phyloP scores from a whole-genome alignment of 2,888 invertebrate genomes.

The Drosophila siamana region DNA sequence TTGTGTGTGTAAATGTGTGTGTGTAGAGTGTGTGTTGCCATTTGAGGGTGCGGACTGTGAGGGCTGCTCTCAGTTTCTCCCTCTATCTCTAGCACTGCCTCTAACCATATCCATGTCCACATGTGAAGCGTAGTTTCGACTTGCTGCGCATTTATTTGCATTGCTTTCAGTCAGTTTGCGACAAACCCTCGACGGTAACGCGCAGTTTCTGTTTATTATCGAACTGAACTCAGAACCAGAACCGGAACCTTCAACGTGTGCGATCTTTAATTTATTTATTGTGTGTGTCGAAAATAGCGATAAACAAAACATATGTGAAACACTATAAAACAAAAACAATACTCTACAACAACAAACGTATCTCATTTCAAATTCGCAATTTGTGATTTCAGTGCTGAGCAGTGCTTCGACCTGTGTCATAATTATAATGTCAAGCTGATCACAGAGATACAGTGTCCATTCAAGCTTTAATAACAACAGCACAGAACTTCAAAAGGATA shows the following conservation, averaged over 20 bases:
- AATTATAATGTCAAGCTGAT: constrained; percentile 7
- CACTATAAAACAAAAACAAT: constrained; percentile 6
- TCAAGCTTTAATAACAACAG: not conserved
- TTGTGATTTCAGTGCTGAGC: constrained; percentile 48
- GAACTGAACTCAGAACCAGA: not conserved
- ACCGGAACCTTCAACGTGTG: constrained; percentile 11
- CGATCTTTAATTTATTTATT: constrained; percentile 8
- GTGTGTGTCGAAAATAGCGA: constrained; percentile 22
- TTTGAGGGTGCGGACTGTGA: constrained; percentile 51
- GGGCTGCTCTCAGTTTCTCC: constrained; percentile 27
- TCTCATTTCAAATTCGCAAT: constrained; percentile 32
- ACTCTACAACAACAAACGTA: constrained; percentile 16
- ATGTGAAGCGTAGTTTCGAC: constrained; percentile 46
- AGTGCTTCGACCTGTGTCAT: constrained; percentile 26
- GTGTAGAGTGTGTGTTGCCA: constrained; percentile 22
- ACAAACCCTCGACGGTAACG: constrained; percentile 67
- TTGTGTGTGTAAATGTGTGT: constrained; percentile 16
- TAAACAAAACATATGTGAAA: constrained; percentile 40
- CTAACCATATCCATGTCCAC: constrained; percentile 35
- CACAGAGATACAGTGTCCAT: not conserved
- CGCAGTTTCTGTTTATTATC: constrained; percentile 28
- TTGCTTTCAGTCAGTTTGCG: constrained; percentile 66
- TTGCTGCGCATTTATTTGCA: constrained; percentile 67
- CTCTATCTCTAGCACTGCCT: not conserved
- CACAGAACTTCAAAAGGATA: constrained; percentile 16